Evolutionary conservation across 1,140 invertebrate species (phyloP).

Genomic region (Hyles euphorbiae): DNA sequence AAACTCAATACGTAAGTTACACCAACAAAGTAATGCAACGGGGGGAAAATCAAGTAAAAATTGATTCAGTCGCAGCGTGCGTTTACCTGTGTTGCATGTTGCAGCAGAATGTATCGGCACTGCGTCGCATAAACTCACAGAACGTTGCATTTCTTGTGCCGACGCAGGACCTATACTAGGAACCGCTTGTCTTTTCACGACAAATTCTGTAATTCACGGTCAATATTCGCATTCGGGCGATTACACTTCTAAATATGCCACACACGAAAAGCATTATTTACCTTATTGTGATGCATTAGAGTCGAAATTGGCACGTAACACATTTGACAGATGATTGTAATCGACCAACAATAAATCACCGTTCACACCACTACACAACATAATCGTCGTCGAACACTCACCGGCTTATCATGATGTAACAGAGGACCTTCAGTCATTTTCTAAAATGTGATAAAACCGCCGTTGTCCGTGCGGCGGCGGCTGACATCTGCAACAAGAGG

Average conservation of each 20-base stretch:
- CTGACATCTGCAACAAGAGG: conserved; percentile 66
- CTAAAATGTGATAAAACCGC: conserved; percentile 71
- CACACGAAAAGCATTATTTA: conserved; percentile 4
- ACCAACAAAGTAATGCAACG: too few relatives aligned
- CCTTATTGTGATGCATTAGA: conserved; percentile 6
- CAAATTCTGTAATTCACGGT: conserved; percentile 20
- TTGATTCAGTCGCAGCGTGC: too few relatives aligned
- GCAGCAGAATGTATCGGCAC: too few relatives aligned
- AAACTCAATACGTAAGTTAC: too few relatives aligned
- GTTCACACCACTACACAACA: neutral
- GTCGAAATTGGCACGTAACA: conserved; percentile 9
- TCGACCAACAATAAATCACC: neutral
- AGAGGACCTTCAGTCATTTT: conserved; percentile 70
- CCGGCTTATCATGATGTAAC: conserved; percentile 61
- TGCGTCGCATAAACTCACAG: too few relatives aligned
- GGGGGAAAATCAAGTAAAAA: too few relatives aligned
- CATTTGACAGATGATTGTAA: conserved; percentile 6
- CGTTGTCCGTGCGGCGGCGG: conserved; percentile 64
- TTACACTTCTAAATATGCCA: conserved; percentile 10
- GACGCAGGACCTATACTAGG: too few relatives aligned
- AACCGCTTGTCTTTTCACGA: conserved; percentile 10
- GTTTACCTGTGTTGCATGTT: too few relatives aligned
- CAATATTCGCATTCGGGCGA: conserved; percentile 14
- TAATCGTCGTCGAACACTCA: conserved; percentile 40
- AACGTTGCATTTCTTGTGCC: too few relatives aligned